Conservation (phyloP, 2,888 invertebrate species). For the Callyntrura guangdongensis region DNA sequence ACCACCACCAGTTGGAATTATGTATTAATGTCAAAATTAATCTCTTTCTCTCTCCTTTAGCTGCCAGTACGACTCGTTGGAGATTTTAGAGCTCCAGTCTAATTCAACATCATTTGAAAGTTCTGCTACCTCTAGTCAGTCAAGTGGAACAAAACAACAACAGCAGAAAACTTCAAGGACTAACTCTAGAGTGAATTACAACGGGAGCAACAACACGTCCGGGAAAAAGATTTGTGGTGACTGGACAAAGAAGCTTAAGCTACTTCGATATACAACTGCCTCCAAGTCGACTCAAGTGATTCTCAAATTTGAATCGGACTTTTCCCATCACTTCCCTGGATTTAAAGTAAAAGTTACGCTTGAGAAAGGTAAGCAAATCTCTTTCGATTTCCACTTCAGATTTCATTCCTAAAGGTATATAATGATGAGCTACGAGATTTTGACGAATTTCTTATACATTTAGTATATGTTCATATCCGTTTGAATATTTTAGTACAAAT, state of each 20-base stretch:
- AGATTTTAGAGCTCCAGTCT: conserved; percentile 88
- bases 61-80: conserved; percentile 93
- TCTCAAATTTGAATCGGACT: conserved; percentile 92
- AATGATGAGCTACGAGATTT: no score
- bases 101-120: conserved; percentile 76
- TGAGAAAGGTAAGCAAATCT: conserved; percentile 88
- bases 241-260: conserved; percentile 92
- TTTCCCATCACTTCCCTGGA: conserved; percentile 92
- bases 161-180: conserved; percentile 78
- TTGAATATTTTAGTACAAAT: no score
- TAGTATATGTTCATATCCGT: no score
- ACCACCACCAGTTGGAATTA: neutral
- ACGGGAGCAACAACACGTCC: conserved; percentile 22
- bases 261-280: conserved; percentile 89
- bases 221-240: conserved; percentile 89
- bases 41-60: conserved; percentile 86
- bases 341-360: conserved; percentile 91
- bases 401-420: no score
- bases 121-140: conserved; percentile 59
- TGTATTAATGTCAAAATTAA: conserved; percentile 58
- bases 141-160: conserved; percentile 63
- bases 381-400: neutral
- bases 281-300: conserved; percentile 88
- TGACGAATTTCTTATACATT: neutral
- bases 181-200: conserved; percentile 21